phyloP scores from a whole-genome alignment of 2,113 vertebrate genomes.

The Pholis gunnellus region DNA sequence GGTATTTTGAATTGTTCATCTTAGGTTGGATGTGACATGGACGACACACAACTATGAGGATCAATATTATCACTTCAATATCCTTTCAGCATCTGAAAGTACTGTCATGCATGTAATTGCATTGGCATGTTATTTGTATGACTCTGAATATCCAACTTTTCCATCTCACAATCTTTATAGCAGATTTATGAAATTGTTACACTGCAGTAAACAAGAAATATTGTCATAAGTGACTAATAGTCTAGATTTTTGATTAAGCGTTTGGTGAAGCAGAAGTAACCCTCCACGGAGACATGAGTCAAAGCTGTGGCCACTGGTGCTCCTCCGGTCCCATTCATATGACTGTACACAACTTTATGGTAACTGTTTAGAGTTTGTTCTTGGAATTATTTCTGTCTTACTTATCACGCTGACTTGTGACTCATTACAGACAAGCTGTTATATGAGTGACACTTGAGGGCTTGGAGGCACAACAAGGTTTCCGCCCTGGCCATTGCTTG shows the following conservation, averaged over 20 bases:
- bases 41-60: not conserved
- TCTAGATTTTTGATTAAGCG: constrained; percentile 28
- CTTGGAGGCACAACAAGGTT: constrained; percentile 9
- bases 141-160: not conserved
- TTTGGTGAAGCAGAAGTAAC: constrained; percentile 46
- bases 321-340: constrained; percentile 23
- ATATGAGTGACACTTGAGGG: constrained; percentile 28
- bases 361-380: constrained; percentile 25
- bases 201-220: constrained; percentile 10
- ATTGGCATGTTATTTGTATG: not conserved
- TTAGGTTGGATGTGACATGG: not conserved
- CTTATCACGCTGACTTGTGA: constrained; percentile 47
- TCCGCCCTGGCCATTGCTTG: constrained; percentile 3
- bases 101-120: not conserved
- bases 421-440: constrained; percentile 40
- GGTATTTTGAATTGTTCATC: not conserved
- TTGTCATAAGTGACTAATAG: constrained; percentile 46
- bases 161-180: not conserved
- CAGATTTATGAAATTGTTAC: not conserved
- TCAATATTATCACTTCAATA: not conserved
- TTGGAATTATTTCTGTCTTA: constrained; percentile 42
- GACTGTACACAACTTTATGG: constrained; percentile 46
- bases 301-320: constrained; percentile 26
- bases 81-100: not conserved
- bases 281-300: constrained; percentile 65